phyloP scores from a whole-genome alignment of 2,113 vertebrate genomes.

The Nymphicus hollandicus region DNA sequence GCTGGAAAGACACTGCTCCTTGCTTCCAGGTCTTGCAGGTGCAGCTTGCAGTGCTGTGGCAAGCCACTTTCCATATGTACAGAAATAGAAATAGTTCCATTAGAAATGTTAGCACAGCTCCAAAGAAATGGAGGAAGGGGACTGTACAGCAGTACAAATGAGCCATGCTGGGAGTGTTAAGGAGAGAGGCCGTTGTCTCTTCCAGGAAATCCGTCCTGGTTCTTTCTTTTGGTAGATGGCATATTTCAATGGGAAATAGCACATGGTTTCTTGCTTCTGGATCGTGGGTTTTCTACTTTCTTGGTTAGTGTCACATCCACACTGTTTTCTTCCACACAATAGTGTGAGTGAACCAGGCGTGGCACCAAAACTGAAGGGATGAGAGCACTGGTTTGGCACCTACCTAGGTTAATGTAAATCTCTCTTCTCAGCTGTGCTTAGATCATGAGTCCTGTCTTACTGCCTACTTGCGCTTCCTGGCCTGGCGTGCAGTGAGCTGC shows the following conservation, averaged over 20 bases:
- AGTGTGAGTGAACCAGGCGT: background rate
- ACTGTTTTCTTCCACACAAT: background rate
- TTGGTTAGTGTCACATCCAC: background rate
- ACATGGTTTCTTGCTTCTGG: background rate
- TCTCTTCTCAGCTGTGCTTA: background rate
- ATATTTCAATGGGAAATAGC: background rate
- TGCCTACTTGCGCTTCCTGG: background rate
- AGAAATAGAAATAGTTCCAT: background rate
- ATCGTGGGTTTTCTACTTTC: background rate
- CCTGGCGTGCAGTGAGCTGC: background rate
- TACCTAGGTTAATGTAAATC: rapidly evolving
- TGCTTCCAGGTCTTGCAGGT: background rate
- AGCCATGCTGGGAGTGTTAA: background rate
- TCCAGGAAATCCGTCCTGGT: background rate
- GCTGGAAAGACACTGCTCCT: background rate
- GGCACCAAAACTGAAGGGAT: background rate
- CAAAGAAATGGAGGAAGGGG: background rate
- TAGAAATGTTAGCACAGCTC: background rate
- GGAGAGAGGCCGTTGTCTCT: background rate
- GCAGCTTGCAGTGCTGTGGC: background rate
- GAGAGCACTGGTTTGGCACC: background rate
- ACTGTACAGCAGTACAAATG: rapidly evolving
- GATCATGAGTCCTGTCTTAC: background rate
- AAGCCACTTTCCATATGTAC: background rate
- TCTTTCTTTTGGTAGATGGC: background rate